Conservation (phyloP, 2,797 vertebrate genomes). For the Smutsia gigantea region DNA sequence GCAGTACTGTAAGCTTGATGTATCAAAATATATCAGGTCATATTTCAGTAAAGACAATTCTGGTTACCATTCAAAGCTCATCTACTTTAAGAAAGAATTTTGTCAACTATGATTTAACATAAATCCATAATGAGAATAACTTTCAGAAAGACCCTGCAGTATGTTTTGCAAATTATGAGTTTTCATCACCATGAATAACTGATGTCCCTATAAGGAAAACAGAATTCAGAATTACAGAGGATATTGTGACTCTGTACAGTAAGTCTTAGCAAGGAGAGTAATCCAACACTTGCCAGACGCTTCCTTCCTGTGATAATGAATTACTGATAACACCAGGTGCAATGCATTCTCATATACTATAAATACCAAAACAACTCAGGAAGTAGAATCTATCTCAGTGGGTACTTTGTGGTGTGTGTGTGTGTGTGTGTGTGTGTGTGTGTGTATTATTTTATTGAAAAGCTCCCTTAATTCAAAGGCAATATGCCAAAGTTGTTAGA, state of each 20-base stretch:
- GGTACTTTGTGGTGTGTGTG: neutral
- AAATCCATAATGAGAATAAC: neutral
- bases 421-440: neutral
- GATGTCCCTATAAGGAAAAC: neutral
- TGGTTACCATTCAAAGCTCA: neutral
- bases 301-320: neutral
- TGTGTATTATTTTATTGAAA: conserved; percentile 43
- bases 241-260: neutral
- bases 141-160: neutral
- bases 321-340: neutral
- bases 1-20: neutral
- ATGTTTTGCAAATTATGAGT: neutral
- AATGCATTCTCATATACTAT: neutral
- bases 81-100: neutral
- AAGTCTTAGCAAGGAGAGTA: neutral
- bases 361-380: neutral
- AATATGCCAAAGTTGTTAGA: neutral
- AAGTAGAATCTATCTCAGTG: conserved; percentile 44
- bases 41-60: neutral
- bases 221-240: neutral
- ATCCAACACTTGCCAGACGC: neutral
- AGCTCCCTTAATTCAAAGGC: neutral
- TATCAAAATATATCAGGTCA: neutral
- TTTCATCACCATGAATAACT: neutral
- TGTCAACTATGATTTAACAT: conserved; percentile 14